phyloP scores from a whole-genome alignment of 2,797 vertebrate genomes.

The Phalloptychus januarius region DNA sequence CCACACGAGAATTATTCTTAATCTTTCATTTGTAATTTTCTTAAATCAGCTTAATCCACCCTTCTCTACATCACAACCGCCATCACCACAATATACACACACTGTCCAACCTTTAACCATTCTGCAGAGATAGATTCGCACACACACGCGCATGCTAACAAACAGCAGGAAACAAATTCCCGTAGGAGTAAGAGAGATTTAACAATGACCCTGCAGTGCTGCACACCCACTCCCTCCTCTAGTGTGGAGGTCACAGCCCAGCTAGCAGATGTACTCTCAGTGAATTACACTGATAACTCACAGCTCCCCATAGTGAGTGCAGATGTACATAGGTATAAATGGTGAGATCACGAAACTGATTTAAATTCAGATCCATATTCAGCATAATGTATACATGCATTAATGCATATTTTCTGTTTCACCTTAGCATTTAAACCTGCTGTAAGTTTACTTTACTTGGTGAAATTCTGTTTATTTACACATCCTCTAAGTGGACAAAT shows the following conservation, averaged over 20 bases:
- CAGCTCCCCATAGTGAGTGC: conserved; percentile 70
- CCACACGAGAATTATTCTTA: conserved; percentile 83
- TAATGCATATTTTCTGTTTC: background rate
- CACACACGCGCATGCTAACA: conserved; percentile 53
- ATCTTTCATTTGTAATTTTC: conserved; percentile 85
- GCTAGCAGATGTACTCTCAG: conserved; percentile 78
- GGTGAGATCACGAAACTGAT: conserved; percentile 39
- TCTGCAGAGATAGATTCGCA: conserved; percentile 49
- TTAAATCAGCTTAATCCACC: conserved; percentile 80
- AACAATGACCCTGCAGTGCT: conserved; percentile 82
- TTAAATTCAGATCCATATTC: conserved; percentile 34
- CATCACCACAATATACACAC: conserved; percentile 52
- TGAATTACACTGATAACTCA: conserved; percentile 77
- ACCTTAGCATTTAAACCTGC: background rate
- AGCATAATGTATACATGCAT: background rate
- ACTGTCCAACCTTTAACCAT: conserved; percentile 68
- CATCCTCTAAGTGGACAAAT: conserved; percentile 48
- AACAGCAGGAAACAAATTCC: conserved; percentile 79
- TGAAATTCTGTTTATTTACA: background rate
- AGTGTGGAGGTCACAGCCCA: conserved; percentile 80
- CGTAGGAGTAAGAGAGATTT: conserved; percentile 79
- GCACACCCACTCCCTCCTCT: conserved; percentile 76
- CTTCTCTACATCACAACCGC: conserved; percentile 16
- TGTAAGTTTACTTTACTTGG: background rate
- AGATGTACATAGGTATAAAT: conserved; percentile 64